A percentile compares a stretch with the other conserved stretches of the same genome.
Evolutionary conservation across 37 sponge, comb jelly and placozoan species (phyloP).

Genomic region (Axinella damicornis): DNA sequence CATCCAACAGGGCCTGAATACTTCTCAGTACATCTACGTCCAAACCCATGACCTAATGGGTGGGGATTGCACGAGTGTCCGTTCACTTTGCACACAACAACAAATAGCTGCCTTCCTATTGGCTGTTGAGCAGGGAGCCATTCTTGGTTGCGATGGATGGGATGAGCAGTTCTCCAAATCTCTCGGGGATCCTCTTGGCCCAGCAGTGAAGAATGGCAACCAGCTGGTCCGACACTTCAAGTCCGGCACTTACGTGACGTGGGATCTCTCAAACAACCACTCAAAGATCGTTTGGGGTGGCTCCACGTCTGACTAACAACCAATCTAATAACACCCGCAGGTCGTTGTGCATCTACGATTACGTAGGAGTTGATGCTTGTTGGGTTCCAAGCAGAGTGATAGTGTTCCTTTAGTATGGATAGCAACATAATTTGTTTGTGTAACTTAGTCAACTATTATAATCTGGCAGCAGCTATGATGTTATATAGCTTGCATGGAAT

Average conservation of each 20-base stretch:
- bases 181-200: slow-evolving; percentile 51
- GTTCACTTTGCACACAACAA: slow-evolving; percentile 4
- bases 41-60: slow-evolving; percentile 14
- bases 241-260: slow-evolving; percentile 48
- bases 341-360: too few relatives aligned
- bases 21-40: neutral
- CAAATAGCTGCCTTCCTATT: slow-evolving; percentile 21
- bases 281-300: slow-evolving; percentile 38
- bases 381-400: too few relatives aligned
- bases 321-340: too few relatives aligned
- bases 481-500: too few relatives aligned
- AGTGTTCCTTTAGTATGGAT: too few relatives aligned
- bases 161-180: slow-evolving; percentile 35
- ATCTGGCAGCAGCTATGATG: too few relatives aligned
- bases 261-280: slow-evolving; percentile 27
- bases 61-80: slow-evolving; percentile 27
- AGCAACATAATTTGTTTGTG: too few relatives aligned
- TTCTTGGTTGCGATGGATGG: slow-evolving; percentile 37
- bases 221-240: slow-evolving; percentile 24
- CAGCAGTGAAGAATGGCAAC: slow-evolving; percentile 18
- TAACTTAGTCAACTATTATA: too few relatives aligned
- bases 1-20: slow-evolving; percentile 1
- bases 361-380: too few relatives aligned
- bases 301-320: too few relatives aligned
- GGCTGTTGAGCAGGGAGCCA: slow-evolving; percentile 9